Evolutionary conservation across 2,888 invertebrate species (phyloP).

Genomic region (Chirona hameri): DNA sequence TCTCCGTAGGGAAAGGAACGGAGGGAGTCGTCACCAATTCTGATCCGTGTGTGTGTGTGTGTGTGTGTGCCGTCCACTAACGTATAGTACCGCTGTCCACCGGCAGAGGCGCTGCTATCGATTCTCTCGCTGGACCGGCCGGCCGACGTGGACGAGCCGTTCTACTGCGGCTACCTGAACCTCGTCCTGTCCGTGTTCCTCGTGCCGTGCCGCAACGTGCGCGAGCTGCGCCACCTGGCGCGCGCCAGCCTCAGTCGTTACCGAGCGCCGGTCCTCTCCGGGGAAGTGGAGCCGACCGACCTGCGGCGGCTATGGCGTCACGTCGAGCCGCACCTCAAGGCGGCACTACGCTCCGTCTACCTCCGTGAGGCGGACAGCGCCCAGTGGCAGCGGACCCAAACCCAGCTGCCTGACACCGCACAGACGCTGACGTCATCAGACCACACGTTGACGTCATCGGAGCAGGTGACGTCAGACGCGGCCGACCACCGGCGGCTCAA

Average conservation of each 20-base stretch:
- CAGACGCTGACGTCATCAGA: no score
- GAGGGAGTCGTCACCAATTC: no score
- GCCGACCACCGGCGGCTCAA: constrained; percentile 22
- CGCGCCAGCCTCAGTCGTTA: constrained; percentile 63
- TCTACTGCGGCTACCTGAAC: constrained; percentile 75
- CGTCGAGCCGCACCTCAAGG: constrained; percentile 69
- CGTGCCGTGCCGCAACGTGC: constrained; percentile 76
- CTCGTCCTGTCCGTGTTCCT: constrained; percentile 80
- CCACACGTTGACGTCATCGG: no score
- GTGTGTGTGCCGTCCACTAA: no score
- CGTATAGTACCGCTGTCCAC: constrained; percentile 30
- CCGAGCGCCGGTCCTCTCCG: constrained; percentile 68
- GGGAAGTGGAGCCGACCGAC: constrained; percentile 61
- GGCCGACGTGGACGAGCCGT: constrained; percentile 44
- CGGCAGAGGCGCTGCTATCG: constrained; percentile 55
- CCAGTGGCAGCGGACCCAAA: background rate
- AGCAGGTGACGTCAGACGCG: background rate
- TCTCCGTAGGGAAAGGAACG: no score
- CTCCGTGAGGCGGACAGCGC: constrained; percentile 49
- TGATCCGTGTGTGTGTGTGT: no score
- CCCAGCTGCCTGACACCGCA: background rate
- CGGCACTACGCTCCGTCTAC: constrained; percentile 72
- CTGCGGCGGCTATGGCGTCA: constrained; percentile 72
- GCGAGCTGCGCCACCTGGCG: constrained; percentile 71
- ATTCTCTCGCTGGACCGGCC: constrained; percentile 47